Base-by-base conservation (phyloP, 2,888 invertebrate genomes). In the Desoria tigrina region DNA sequence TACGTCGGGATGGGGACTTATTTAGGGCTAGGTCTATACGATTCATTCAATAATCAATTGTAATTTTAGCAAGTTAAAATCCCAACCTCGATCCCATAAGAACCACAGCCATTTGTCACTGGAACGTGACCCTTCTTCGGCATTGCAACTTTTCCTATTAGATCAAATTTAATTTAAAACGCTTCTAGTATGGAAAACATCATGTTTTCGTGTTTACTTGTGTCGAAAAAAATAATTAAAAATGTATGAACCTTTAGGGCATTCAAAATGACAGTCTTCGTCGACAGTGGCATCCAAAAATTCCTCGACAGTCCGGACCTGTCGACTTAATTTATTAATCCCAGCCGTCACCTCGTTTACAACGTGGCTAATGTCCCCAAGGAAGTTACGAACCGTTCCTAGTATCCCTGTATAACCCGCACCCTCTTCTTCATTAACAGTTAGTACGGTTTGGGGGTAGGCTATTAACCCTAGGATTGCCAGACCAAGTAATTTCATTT, bases 271-370 rank as follows among this genome's bases (percentile, higher is more conserved):
- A 77, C 92, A 93, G 64, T 89, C 85, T 79, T 93, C 92, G 77
- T 92, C 91, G 1, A 91, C 88, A 18, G 92, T 91, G 2, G 90
- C 90, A 81, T 91, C 89, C 77, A 92, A 88, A 4, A 92, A 86
- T 76, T 92, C 90, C 77, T 91, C 88, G 57, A 91, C 83, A 16
- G 86, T 86, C 77, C 86, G 86, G 76, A 92, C 88, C 78, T 74
- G 74, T 37, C 59, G 42, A 11, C 65, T 68, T 28, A 75, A 58
- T 50, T 73, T 73, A 24, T 74, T 56, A 16, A 76, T 63, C 4
- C 74, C 75, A 9, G 32, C 21, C 7, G 61, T 62, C 0, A 76
- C 72, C 39, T 75, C 76, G 18, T 63, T 71, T 39, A 74, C 60
- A 2, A 75, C 66, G 58, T 62, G 67, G 87, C 90, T 77, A 86